phyloP scores from a whole-genome alignment of 2,888 invertebrate species.

The Piscicola geometra region DNA sequence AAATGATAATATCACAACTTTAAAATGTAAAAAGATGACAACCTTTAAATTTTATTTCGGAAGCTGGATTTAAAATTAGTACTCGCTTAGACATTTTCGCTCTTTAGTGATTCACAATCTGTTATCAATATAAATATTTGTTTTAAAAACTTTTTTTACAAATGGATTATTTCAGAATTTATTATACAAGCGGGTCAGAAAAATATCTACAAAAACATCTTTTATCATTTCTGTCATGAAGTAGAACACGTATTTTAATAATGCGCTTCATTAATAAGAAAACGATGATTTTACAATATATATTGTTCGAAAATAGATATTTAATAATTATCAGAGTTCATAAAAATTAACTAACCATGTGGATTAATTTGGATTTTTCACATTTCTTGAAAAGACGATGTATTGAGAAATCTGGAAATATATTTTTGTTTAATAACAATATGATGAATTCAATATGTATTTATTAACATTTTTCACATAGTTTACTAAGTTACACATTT shows the following conservation, averaged over 20 bases:
- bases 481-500: too few species aligned
- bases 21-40: not conserved
- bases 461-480: too few species aligned
- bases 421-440: too few species aligned
- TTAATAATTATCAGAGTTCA: not conserved
- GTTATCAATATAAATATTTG: not conserved
- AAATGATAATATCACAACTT: too few species aligned
- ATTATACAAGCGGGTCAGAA: not conserved
- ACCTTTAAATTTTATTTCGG: slow-evolving; percentile 40
- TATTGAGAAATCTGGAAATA: too few species aligned
- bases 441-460: too few species aligned
- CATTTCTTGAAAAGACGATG: too few species aligned
- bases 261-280: slow-evolving; percentile 5
- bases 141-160: not conserved
- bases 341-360: not conserved
- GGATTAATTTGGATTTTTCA: too few species aligned
- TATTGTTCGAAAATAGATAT: too few species aligned
- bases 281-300: too few species aligned
- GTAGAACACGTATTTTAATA: not conserved
- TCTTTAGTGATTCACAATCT: not conserved
- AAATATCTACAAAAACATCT: not conserved
- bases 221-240: not conserved
- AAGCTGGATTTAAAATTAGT: slow-evolving; percentile 37
- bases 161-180: not conserved
- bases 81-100: slow-evolving; percentile 40